Evolutionary conservation across 2,888 invertebrate species (phyloP), one percentile per base, ranked within the genome.

Genomic region (Papilio gigon): DNA sequence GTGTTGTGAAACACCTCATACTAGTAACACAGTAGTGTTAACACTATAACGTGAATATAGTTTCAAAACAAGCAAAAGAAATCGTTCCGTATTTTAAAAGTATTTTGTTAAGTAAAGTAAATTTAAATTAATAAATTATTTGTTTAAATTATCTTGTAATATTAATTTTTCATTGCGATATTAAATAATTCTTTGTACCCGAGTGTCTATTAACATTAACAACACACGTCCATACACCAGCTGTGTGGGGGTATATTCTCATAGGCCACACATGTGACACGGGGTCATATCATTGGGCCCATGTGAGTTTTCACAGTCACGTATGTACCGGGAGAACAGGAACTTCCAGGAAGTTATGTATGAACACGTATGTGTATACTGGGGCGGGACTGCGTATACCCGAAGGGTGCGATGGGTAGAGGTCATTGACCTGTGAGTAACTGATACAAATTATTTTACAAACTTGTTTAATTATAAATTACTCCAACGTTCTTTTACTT

Each of bases 271-370:
- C 68, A 64, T 69, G 71, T 70, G 70, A 70, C 61, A 60, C 53
- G 58, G 78, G 83, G 84, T 83, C 81, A 83, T 77, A 76, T 78
- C 77, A 71, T 80, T 84, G 83, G 78, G 81, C 81, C 81, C 89
- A 88, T 92, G 89, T 89, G 90, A 90, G 90, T 88, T 85, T 81
- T 82, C 80, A 71, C 80, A 84, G 84, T 86, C 90, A 90, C 89
- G 87, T 86, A 86, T 89, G 88, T 87, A 92, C 90, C 77, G 89
- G 90, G 90, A 71, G 58, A 79, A 59, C 86, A 88, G 80, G 78
- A 75, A 11, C 56, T 17, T 20, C 14, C 42, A 81, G 79, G 83
- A 86, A 82, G 30, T 81, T 72, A 71, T 80, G 82, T 84, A 79
- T 85, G 82, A 62, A 70, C 75, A 71, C 71, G 78, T 80, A 78